phyloP scores from a whole-genome alignment of 2,113 vertebrate genomes.

The Caracal caracal region DNA sequence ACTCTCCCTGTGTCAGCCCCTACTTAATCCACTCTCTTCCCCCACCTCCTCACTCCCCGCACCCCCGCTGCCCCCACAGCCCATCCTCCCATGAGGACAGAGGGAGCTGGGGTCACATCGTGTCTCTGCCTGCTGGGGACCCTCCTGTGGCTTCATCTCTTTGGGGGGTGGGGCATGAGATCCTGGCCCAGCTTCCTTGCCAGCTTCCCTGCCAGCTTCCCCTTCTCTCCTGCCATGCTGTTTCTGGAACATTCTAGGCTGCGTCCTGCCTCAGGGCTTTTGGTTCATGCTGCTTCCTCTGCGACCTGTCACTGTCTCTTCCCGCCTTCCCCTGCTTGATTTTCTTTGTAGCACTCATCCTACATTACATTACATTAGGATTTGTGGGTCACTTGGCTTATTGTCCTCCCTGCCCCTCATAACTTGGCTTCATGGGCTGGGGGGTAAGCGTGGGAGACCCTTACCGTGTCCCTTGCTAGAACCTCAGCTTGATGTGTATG shows the following conservation, averaged over 20 bases:
- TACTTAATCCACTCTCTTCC: background rate
- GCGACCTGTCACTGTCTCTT: background rate
- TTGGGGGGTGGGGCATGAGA: background rate
- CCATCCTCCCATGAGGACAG: too few relatives aligned
- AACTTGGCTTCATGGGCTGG: background rate
- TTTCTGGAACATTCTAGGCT: background rate
- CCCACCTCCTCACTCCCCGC: background rate
- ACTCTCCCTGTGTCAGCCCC: rapidly evolving
- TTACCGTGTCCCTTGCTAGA: background rate
- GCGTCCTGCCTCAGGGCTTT: background rate
- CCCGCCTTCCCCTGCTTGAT: background rate
- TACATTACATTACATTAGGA: background rate
- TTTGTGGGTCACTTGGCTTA: background rate
- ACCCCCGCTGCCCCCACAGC: rapidly evolving
- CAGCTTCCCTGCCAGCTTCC: background rate
- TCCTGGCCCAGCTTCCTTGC: background rate
- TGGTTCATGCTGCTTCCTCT: background rate
- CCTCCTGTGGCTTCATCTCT: background rate
- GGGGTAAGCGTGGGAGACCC: rapidly evolving
- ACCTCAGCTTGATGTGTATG: background rate
- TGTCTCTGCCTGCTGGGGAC: background rate
- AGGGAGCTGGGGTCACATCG: background rate
- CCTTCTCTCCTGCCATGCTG: background rate
- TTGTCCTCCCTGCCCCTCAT: background rate
- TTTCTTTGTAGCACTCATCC: background rate